Base-by-base conservation (phyloP, 1,140 invertebrate genomes). In the Drosophila ficusphila region DNA sequence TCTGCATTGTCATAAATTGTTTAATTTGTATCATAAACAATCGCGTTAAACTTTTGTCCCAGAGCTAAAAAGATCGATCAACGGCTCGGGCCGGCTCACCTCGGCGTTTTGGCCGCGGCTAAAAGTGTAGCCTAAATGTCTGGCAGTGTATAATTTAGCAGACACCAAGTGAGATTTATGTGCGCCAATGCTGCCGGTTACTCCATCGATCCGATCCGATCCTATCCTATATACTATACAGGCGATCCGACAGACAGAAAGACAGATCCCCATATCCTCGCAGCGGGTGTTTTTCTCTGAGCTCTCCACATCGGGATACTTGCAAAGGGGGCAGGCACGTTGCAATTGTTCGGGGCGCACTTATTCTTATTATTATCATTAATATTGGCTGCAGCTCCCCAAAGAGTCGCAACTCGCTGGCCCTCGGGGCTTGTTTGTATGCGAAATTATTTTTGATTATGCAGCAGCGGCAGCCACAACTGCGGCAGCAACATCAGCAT, bases 11-110 rank as follows among this genome's bases (percentile, higher is more conserved):
- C 90, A 91, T 91, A 91, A 91, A 91, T 91, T 91, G 90, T 91
- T 91, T 91, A 91, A 91, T 91, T 91, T 91, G 90, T 91, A 91
- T 91, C 90, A 91, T 91, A 91, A 91, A 91, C 90, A 91, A 91
- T 91, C 90, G 90, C 88, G 90, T 91, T 91, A 91, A 90, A 91
- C 79, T 90, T 90, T 88, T 89, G 88, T 90, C 86, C 90, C 90
- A 81, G 86, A 90, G 89, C 75, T 78, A 85, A 90, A 90, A 83
- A 90, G 85, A 90, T 90, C 89, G 89, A 90, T 90, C 89, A 90
- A 73, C 74, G 73, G 72, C 60, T 64, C 46, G 34, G 44, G 31
- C 51, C 38, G 49, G 65, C 51, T 29, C 29, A n/a, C 38, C 46
- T 18, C 54, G 48, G 31, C 39, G n/a, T 57, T 29, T 51, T 34